Conservation (phyloP, 1,140 invertebrate species). For the Drosophila navojoa region DNA sequence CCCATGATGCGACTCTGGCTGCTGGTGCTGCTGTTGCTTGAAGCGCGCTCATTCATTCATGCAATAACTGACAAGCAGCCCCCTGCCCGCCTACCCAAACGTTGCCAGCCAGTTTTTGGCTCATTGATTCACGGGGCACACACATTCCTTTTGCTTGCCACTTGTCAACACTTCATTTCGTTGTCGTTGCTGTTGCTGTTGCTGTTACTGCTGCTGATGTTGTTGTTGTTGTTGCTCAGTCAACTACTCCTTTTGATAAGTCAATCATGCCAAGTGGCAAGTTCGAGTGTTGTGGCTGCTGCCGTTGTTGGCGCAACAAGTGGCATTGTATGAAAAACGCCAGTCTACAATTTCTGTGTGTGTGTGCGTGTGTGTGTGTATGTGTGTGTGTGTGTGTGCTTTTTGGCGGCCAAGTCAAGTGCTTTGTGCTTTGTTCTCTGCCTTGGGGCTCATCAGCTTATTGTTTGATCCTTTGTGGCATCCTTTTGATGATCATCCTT, state of each 20-base stretch:
- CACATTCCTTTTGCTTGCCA: constrained; percentile 79
- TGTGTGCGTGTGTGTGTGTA: constrained; percentile 14
- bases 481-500: constrained; percentile 60
- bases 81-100: neutral
- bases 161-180: constrained; percentile 79
- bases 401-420: constrained; percentile 20
- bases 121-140: constrained; percentile 78
- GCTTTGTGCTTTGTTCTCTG: constrained; percentile 49
- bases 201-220: constrained; percentile 17
- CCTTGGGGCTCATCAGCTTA: constrained; percentile 27
- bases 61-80: constrained; percentile 27
- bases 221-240: constrained; percentile 32
- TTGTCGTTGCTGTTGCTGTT: constrained; percentile 22
- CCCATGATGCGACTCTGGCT: constrained; percentile 14
- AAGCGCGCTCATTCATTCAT: constrained; percentile 74
- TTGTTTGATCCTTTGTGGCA: constrained; percentile 58
- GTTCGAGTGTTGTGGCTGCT: constrained; percentile 67
- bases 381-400: constrained; percentile 15
- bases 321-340: constrained; percentile 54
- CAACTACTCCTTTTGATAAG: constrained; percentile 76
- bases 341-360: constrained; percentile 3
- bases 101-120: constrained; percentile 55
- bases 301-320: constrained; percentile 41
- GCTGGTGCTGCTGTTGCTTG: constrained; percentile 9
- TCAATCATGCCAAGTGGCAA: constrained; percentile 80